Percentiles rank a stretch among this genome's conserved stretches.
Evolutionary conservation across 2,113 vertebrate genomes (phyloP).

Genomic region (Pteropus alecto): DNA sequence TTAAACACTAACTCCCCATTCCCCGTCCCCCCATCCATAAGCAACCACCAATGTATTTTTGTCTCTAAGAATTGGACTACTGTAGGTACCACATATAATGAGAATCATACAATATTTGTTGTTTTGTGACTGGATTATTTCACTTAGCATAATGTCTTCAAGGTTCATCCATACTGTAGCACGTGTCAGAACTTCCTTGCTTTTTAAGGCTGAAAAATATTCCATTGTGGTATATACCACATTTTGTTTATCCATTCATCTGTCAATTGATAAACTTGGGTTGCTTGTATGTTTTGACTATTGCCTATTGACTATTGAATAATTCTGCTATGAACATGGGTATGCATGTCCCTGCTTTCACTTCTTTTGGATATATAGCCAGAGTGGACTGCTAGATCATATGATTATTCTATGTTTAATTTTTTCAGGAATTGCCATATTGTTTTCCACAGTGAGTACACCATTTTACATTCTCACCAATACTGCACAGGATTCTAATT

Average conservation of each 20-base stretch:
- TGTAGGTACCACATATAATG: neutral
- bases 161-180: neutral
- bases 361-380: neutral
- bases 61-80: neutral
- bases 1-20: neutral
- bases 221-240: neutral
- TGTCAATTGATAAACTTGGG: neutral
- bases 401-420: neutral
- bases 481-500: neutral
- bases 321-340: neutral
- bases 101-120: neutral
- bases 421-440: neutral
- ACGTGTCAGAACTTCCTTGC: neutral
- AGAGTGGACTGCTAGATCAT: neutral
- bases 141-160: neutral
- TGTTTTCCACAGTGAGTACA: neutral
- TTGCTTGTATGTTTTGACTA: neutral
- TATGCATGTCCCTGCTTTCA: neutral
- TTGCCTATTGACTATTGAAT: neutral
- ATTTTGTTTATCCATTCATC: neutral
- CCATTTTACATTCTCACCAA: neutral
- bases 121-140: neutral
- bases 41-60: neutral
- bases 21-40: accelerated
- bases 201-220: neutral